Evolutionary conservation across 2,797 vertebrate genomes (phyloP).

Genomic region (Acanthis flammea): DNA sequence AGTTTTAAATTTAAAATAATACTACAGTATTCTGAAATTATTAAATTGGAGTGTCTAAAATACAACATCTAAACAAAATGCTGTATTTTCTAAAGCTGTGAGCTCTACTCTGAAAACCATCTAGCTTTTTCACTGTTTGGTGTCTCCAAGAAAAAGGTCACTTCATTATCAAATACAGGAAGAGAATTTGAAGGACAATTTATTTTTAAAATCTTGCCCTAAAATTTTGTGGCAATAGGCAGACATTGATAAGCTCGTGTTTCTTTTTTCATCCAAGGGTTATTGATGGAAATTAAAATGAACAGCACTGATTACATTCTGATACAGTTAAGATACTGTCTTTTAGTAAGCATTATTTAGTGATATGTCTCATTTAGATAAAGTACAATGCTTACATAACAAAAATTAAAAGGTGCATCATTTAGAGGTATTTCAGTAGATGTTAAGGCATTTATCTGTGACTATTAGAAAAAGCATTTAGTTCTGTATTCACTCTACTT

Average conservation of each 20-base stretch:
- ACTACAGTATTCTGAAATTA: neutral
- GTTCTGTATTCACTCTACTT: neutral
- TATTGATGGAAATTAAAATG: neutral
- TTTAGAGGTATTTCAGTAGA: neutral
- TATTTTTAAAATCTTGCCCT: neutral
- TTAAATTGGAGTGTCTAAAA: neutral
- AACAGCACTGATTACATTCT: neutral
- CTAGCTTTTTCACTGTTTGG: neutral
- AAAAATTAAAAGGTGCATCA: neutral
- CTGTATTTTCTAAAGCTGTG: neutral
- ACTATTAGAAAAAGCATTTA: neutral
- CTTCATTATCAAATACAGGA: neutral
- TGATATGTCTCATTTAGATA: neutral
- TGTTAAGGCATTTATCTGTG: neutral
- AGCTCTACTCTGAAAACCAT: neutral
- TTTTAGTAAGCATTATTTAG: neutral
- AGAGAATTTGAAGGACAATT: neutral
- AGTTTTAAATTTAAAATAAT: neutral
- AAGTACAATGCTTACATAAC: neutral
- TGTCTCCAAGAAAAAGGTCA: neutral
- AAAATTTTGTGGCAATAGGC: neutral
- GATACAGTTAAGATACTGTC: neutral
- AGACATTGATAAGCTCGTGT: neutral
- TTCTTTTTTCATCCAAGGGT: neutral
- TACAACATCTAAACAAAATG: neutral